Evolutionary conservation across 2,113 vertebrate species (phyloP).

Genomic region (Marmota monax): DNA sequence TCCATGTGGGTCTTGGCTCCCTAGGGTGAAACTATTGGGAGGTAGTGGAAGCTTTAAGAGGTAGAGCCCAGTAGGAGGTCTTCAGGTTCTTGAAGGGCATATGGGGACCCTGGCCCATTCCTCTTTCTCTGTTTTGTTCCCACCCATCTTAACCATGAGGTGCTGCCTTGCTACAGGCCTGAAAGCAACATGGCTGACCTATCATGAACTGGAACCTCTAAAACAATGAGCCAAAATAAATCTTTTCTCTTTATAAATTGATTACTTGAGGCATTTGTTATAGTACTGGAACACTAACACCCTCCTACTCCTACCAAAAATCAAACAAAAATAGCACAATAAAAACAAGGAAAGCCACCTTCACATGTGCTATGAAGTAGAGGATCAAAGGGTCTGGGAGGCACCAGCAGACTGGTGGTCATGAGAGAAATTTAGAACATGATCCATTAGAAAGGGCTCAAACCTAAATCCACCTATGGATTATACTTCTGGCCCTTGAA

Average conservation of each 20-base stretch:
- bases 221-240: neutral
- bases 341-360: neutral
- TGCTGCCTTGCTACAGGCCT: neutral
- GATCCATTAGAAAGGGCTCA: neutral
- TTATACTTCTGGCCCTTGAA: neutral
- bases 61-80: no score
- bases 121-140: neutral
- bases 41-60: neutral
- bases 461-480: neutral
- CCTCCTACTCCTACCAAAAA: neutral
- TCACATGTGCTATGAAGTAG: neutral
- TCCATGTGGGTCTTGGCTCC: neutral
- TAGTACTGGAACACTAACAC: neutral
- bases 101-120: neutral
- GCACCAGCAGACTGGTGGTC: no score
- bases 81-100: neutral
- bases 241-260: neutral
- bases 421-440: neutral
- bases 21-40: neutral
- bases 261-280: neutral
- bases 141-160: no score
- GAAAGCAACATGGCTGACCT: neutral
- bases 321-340: no score
- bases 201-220: neutral
- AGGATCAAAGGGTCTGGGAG: no score